Evolutionary conservation across 1,140 invertebrate genomes (phyloP).

Genomic region (Watersipora subatra): DNA sequence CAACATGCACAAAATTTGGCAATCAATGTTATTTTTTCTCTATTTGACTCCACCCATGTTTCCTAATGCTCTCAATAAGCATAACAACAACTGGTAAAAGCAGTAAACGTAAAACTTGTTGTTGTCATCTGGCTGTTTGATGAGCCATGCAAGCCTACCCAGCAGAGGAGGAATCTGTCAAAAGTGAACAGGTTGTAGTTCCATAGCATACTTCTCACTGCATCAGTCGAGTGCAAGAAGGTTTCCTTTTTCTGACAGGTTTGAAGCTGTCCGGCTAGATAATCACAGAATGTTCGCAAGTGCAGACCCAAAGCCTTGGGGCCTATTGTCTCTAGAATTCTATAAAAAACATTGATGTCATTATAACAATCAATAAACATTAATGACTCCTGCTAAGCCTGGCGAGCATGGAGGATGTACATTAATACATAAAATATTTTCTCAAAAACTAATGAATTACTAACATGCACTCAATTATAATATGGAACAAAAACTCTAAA

Average conservation of each 20-base stretch:
- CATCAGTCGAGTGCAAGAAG: slow-evolving; percentile 59
- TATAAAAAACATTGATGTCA: slow-evolving; percentile 34
- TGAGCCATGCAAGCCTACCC: slow-evolving; percentile 49
- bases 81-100: no score
- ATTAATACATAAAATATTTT: no score
- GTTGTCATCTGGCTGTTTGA: no score
- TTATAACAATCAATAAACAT: background rate
- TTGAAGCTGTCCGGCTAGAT: slow-evolving; percentile 75
- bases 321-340: slow-evolving; percentile 82
- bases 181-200: slow-evolving; percentile 91
- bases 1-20: no score
- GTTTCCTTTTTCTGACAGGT: slow-evolving; percentile 1
- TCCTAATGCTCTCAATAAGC: background rate
- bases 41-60: no score
- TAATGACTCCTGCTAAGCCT: no score
- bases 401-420: no score
- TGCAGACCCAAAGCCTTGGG: slow-evolving; percentile 76
- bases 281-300: slow-evolving; percentile 84
- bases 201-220: slow-evolving; percentile 92
- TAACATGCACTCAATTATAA: no score
- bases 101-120: no score
- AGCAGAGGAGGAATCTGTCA: slow-evolving; percentile 73
- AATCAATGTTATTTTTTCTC: no score
- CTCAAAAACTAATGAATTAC: no score
- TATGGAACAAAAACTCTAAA: no score